phyloP scores from a whole-genome alignment of 2,113 vertebrate genomes.

The Datnioides undecimradiatus region DNA sequence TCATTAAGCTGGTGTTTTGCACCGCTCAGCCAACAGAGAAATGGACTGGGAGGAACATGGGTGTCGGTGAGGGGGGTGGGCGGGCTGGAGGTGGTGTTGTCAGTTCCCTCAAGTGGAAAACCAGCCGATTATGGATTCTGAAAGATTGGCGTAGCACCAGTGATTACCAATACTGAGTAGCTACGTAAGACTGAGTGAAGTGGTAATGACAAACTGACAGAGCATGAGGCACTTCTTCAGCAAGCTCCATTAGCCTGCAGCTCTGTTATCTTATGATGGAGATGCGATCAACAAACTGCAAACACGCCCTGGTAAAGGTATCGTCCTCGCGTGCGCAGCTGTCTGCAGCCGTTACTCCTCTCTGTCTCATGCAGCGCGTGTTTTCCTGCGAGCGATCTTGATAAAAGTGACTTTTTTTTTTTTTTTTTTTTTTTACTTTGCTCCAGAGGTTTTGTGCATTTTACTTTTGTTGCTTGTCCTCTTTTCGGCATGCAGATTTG shows the following conservation, averaged over 20 bases:
- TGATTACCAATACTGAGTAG: constrained; percentile 64
- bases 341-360: constrained; percentile 19
- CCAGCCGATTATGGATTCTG: constrained; percentile 62
- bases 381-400: constrained; percentile 10
- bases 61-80: constrained; percentile 15
- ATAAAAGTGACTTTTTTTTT: constrained; percentile 12
- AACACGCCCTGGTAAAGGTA: constrained; percentile 39
- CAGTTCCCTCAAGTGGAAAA: constrained; percentile 58
- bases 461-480: constrained; percentile 16
- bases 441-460: constrained; percentile 10
- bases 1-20: constrained; percentile 68
- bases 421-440: constrained; percentile 17
- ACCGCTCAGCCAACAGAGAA: constrained; percentile 65
- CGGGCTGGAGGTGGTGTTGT: constrained; percentile 33
- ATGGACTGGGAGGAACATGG: constrained; percentile 39
- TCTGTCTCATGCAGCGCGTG: neutral
- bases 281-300: constrained; percentile 69
- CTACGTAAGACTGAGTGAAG: constrained; percentile 50
- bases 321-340: constrained; percentile 31
- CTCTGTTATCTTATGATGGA: constrained; percentile 66
- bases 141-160: constrained; percentile 60
- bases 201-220: constrained; percentile 68
- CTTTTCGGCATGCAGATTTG: constrained; percentile 36
- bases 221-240: constrained; percentile 50
- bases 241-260: constrained; percentile 62